Conservation (phyloP, 2,888 invertebrate genomes). For the Phyllotreta striolata region DNA sequence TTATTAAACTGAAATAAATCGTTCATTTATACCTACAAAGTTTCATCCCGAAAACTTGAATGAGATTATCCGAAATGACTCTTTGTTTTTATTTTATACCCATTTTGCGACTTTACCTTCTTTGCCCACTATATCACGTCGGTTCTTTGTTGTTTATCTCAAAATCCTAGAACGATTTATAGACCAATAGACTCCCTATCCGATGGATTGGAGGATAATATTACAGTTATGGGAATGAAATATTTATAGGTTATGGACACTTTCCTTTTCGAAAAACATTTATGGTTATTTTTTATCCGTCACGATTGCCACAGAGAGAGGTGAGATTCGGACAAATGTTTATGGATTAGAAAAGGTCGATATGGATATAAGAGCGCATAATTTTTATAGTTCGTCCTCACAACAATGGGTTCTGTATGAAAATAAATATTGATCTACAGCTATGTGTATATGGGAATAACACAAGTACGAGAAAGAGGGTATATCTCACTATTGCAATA, state of each 20-base stretch:
- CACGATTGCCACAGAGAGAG: background rate
- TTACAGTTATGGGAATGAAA: conserved; percentile 54
- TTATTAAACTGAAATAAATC: conserved; percentile 38
- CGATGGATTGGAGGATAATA: conserved; percentile 56
- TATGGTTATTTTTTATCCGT: conserved; percentile 15
- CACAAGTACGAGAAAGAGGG: too few relatives aligned
- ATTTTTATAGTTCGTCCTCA: conserved; percentile 3
- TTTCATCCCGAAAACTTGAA: conserved; percentile 34
- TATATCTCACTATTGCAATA: too few relatives aligned
- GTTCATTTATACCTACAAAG: conserved; percentile 52
- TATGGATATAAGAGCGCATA: background rate
- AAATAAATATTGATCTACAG: too few relatives aligned
- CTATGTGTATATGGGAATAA: too few relatives aligned
- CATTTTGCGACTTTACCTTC: conserved; percentile 48
- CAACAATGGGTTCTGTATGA: background rate
- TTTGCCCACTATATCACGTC: conserved; percentile 48
- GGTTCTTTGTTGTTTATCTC: conserved; percentile 55
- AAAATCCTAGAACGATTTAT: conserved; percentile 53
- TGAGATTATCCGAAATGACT: conserved; percentile 45
- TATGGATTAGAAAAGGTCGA: conserved; percentile 12
- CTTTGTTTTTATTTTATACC: conserved; percentile 49
- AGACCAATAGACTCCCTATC: conserved; percentile 52
- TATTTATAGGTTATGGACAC: conserved; percentile 48
- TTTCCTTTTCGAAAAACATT: conserved; percentile 24
- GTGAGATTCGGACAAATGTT: conserved; percentile 23